These are phyloP conservation scores for Colletes latitarsis DNA, from an alignment of 1,140 invertebrate species.

Conservation along the genomic window DNA sequence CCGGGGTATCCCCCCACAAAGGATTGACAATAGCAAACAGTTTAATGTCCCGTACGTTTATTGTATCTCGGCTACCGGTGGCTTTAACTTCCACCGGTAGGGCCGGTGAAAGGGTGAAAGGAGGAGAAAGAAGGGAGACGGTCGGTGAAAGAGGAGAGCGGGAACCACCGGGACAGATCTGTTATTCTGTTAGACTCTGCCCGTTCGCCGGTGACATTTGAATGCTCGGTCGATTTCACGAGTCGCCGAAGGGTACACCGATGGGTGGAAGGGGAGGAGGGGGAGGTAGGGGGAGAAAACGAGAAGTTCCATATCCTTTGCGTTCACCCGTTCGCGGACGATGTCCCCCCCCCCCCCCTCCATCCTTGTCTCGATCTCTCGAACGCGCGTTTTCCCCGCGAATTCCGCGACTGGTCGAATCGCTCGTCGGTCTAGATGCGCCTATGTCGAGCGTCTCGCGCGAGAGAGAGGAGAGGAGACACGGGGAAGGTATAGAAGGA, in stretches of 20 bases:
- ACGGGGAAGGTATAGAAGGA: not conserved
- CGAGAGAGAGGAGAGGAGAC: too few species aligned
- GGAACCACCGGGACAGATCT: conserved; percentile 72
- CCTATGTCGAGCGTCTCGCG: not conserved
- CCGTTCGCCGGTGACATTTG: conserved; percentile 76
- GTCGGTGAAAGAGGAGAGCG: conserved; percentile 39
- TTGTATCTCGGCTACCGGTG: conserved; percentile 74
- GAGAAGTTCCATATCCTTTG: conserved; percentile 17
- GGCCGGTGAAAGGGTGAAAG: conserved; percentile 42
- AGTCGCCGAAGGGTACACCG: conserved; percentile 36
- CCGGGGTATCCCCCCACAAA: conserved; percentile 60
- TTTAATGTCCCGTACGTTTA: conserved; percentile 79
- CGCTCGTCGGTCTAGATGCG: conserved; percentile 1
- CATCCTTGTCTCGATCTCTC: not conserved
- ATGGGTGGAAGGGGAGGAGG: conserved; percentile 38
- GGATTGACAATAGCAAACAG: conserved; percentile 79
- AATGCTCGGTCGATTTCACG: conserved; percentile 73
- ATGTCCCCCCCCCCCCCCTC: too few species aligned
- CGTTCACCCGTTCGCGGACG: not conserved
- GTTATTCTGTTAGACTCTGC: conserved; percentile 74
- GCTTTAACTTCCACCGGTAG: conserved; percentile 64
- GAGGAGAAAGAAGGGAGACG: conserved; percentile 35
- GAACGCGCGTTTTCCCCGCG: too few species aligned
- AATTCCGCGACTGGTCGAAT: conserved; percentile 11
- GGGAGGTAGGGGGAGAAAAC: conserved; percentile 14